Evolutionary conservation across 2,888 invertebrate genomes (phyloP).

Genomic region (Parnassius glacialis): DNA sequence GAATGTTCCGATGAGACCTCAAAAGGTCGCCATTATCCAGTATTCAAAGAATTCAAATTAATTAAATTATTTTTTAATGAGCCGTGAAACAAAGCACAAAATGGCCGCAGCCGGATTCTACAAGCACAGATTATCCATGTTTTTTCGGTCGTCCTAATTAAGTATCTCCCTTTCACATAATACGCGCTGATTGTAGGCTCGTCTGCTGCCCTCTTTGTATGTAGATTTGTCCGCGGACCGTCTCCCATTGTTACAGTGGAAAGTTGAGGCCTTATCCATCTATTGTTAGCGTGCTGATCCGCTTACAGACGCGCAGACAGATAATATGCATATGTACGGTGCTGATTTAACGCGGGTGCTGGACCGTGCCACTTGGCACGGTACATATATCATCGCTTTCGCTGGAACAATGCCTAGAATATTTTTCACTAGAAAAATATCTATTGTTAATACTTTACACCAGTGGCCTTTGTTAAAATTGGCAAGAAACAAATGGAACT

Average conservation of each 20-base stretch:
- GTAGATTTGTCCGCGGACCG: slow-evolving; percentile 15
- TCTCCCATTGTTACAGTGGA: slow-evolving; percentile 21
- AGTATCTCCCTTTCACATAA: slow-evolving; percentile 19
- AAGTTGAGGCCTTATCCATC: slow-evolving; percentile 24
- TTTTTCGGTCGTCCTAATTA: slow-evolving; percentile 15
- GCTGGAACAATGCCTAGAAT: slow-evolving; percentile 22
- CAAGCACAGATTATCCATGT: slow-evolving; percentile 16
- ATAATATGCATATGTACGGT: slow-evolving; percentile 16
- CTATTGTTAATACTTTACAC: not conserved
- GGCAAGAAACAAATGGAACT: too few species aligned
- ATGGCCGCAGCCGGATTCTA: not conserved
- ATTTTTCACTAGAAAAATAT: not conserved
- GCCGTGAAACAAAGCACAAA: slow-evolving; percentile 2
- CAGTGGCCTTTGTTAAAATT: too few species aligned
- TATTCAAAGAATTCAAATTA: slow-evolving; percentile 5
- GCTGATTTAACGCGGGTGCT: slow-evolving; percentile 16
- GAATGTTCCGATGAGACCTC: too few species aligned
- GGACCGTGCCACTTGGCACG: slow-evolving; percentile 16
- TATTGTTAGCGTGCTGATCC: slow-evolving; percentile 22
- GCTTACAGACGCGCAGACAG: slow-evolving; percentile 7
- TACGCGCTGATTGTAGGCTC: slow-evolving; percentile 3
- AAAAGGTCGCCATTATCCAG: not conserved
- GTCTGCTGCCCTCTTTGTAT: slow-evolving; percentile 19
- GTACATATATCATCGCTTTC: slow-evolving; percentile 21
- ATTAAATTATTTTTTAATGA: slow-evolving; percentile 8